Conservation (phyloP, 2,113 vertebrate genomes). For the Pelvicachromis taeniatus region DNA sequence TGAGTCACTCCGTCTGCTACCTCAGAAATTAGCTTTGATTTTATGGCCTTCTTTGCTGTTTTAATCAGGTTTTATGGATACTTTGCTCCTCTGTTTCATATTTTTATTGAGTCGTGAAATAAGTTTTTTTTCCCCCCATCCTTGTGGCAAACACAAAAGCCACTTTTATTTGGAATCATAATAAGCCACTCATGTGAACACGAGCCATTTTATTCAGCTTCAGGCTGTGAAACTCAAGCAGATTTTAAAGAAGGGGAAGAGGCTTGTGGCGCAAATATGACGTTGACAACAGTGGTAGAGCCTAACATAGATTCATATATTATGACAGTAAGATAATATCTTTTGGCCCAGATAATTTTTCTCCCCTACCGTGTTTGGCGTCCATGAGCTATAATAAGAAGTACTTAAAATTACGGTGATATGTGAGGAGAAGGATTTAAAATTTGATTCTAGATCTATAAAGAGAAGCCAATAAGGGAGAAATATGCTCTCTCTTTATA, state of each 20-base stretch:
- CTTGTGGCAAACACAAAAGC: not conserved
- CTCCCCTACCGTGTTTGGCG: not conserved
- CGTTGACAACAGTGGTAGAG: not conserved
- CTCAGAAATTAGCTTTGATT: not conserved
- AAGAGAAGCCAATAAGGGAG: not conserved
- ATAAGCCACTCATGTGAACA: not conserved
- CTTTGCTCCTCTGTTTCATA: not conserved
- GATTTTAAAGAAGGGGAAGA: not conserved
- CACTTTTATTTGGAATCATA: not conserved
- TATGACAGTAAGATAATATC: not conserved
- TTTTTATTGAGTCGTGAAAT: not conserved
- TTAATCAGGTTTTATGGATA: slow-evolving; percentile 8
- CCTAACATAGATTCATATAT: not conserved
- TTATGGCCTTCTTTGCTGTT: not conserved
- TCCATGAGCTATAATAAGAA: not conserved
- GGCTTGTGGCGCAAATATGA: not conserved
- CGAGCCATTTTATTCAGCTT: not conserved
- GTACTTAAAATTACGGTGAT: not conserved
- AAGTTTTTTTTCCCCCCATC: too few species aligned
- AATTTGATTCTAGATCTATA: not conserved
- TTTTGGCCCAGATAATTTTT: not conserved
- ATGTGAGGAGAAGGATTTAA: not conserved
- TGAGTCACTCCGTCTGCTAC: not conserved
- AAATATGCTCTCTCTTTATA: not conserved
- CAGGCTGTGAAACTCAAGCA: not conserved